Evolutionary conservation across 2,113 vertebrate genomes (phyloP).

Genomic region (Rhipidura dahli): DNA sequence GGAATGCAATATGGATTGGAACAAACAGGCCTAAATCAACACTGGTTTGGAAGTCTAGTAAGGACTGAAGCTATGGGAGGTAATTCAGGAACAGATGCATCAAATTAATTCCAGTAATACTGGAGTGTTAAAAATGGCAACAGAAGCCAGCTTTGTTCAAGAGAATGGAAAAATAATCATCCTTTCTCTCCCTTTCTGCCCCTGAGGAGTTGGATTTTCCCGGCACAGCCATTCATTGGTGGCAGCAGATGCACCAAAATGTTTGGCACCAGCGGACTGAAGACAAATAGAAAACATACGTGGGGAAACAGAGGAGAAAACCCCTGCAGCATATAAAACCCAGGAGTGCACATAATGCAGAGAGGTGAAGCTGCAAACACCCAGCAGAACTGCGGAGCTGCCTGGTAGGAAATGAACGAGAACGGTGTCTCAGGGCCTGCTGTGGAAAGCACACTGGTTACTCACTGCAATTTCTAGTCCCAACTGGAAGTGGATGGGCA

Average conservation of each 20-base stretch:
- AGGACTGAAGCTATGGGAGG: constrained; percentile 37
- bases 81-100: constrained; percentile 60
- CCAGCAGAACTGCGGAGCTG: background rate
- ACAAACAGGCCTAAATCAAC: constrained; percentile 48
- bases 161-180: constrained; percentile 48
- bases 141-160: constrained; percentile 59
- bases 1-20: constrained; percentile 17
- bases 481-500: constrained; percentile 26
- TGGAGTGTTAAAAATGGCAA: constrained; percentile 57
- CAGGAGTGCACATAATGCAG: accelerated
- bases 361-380: background rate
- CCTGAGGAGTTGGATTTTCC: constrained; percentile 29
- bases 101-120: constrained; percentile 61
- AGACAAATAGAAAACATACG: constrained; percentile 8
- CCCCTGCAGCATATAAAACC: too few species aligned
- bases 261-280: background rate
- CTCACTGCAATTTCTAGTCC: constrained; percentile 8
- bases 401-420: background rate
- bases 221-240: constrained; percentile 16
- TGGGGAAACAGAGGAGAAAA: too few species aligned
- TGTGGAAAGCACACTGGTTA: background rate
- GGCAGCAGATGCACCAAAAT: constrained; percentile 26
- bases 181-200: background rate
- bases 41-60: constrained; percentile 33
- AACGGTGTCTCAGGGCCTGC: background rate